Evolutionary conservation across 1,140 invertebrate species (phyloP), one percentile per base, ranked within the genome.

Genomic region (Euura lappo): DNA sequence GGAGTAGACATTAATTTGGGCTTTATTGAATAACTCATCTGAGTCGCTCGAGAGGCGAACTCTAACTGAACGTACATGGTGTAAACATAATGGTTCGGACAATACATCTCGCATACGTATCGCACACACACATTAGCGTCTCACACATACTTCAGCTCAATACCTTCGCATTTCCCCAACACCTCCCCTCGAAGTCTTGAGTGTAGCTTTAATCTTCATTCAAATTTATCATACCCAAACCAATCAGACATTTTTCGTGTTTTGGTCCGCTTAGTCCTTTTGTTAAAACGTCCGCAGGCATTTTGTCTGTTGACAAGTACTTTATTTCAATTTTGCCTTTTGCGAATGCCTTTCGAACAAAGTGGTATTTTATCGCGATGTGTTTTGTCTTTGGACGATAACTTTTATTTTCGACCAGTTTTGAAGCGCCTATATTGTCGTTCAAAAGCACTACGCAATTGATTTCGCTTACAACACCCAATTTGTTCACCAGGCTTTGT

Each of bases 391-490:
- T 70, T 6, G 74, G 6, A n/a, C 71, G 69, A 64, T 72, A 77
- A 5, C 6, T 65, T 45, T 75, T 70, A 69, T 77, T 79, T 13
- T 74, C 66, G 3, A 74, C 73, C 6, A 81, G 66, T 64, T 72
- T 51, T 46, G 78, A 73, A 6, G 80, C 78, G 6, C 79, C 74
- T 70, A 72, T 71, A 66, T 80, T 81, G 66, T 81, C 79, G 69
- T 75, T 75, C 69, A 51, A 72, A 13, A 78, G 68, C 8, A 66
- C 70, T 6, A 73, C 46, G 11, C 43, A 51, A n/a, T 72, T 45
- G 13, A 11, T 11, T 6, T 51, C 2, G 11, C 47, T 11, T 11
- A 11, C 6, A 2, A 51, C 2, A 11, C 47, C 47, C 11, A 51
- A 6, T 51, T 51, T 51, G 2, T 7, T 51, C 11, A 11, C 1